Base-by-base conservation (phyloP, 2,113 vertebrate species). In the Rhinopithecus roxellana region DNA sequence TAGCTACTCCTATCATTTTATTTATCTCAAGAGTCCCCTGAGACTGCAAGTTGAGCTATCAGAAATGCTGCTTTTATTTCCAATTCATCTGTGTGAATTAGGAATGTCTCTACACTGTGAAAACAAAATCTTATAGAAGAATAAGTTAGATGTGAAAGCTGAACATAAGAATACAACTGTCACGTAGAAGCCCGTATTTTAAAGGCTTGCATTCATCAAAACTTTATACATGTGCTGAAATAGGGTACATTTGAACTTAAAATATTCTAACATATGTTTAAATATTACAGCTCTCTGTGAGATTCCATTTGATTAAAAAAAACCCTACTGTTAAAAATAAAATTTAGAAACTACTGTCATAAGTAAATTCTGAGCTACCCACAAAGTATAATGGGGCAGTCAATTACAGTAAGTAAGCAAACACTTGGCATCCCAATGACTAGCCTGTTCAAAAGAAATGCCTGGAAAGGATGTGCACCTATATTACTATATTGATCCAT, bases 1-100 rank as follows among this genome's bases (percentile, higher is more conserved):
- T 50, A 96, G 59, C 64, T 78, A 78, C 27, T 79, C 30, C 8
- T 92, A 70, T 1, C 64, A 79, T 92, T 69, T 55, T 79, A 64
- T 57, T 94, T 89, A 92, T 92, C 87, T 96, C 70, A 95, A 87
- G 55, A 88, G 11, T 45, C 27, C 84, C 78, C 91, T 88, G 80
- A 95, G 69, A 87, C 55, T 87, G 4, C 32, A 96, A 75, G 22
- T 50, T 92, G 78, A 87, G 20, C 79, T 90, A 79, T 61, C n/a
- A 55, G 95, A 97, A 92, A 95, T 23, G 69, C 27, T 59, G 43
- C 85, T 95, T 55, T 69, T 70, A 75, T 94, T 90, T 95, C 57
- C 25, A 92, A 92, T 64, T 96, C 90, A 94, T 78, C 48, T 90
- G 50, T 87, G 69, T 84, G 35, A 88, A 94, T 88, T 90, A 57